These are phyloP conservation scores for Diuraphis noxia DNA, from an alignment of 1,140 invertebrate species.

Conservation along the genomic window DNA sequence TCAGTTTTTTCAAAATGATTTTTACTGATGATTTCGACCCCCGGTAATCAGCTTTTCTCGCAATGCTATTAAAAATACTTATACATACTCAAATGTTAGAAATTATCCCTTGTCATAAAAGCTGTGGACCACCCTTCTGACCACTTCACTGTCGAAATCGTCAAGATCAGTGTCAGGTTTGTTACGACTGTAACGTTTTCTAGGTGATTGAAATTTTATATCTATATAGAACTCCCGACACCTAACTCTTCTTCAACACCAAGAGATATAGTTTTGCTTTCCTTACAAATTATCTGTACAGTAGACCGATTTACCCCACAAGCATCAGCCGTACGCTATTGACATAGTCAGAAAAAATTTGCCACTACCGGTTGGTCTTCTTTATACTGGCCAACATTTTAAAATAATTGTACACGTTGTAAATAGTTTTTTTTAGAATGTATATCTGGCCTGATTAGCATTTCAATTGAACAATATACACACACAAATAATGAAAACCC, in stretches of 20 bases:
- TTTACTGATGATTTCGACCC: no score
- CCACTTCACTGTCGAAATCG: neutral
- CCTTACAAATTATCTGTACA: neutral
- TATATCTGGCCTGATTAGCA: no score
- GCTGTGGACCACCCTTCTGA: constrained; percentile 3
- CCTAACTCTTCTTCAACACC: neutral
- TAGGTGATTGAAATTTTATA: constrained; percentile 8
- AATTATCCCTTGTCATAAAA: constrained; percentile 24
- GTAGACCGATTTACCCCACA: neutral
- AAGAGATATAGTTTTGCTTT: neutral
- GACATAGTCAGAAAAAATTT: no score
- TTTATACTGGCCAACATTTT: no score
- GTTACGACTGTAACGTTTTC: neutral
- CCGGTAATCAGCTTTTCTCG: neutral
- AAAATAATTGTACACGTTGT: no score
- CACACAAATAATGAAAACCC: no score
- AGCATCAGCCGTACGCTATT: neutral
- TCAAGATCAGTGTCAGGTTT: neutral
- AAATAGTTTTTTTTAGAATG: no score
- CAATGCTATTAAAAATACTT: neutral
- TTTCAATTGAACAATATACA: no score
- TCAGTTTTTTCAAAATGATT: no score
- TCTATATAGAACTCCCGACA: neutral
- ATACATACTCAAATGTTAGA: neutral
- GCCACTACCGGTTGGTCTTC: no score